phyloP scores from a whole-genome alignment of 2,113 vertebrate species.

The Charadrius vociferus region DNA sequence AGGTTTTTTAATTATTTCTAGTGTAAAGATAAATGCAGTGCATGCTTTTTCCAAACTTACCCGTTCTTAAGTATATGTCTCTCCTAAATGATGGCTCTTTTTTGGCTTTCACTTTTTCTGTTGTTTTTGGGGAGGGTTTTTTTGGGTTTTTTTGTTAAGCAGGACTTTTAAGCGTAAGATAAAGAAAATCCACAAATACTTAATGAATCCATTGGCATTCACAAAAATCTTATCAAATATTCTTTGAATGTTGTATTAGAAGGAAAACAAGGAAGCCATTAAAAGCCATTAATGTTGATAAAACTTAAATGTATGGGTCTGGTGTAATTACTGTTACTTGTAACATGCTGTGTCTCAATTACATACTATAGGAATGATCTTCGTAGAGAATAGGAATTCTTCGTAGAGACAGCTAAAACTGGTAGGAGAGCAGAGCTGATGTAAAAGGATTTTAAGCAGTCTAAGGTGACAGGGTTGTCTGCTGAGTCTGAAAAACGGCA shows the following conservation, averaged over 20 bases:
- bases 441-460: neutral
- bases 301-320: neutral
- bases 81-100: neutral
- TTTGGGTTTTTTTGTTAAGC: neutral
- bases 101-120: neutral
- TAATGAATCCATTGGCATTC: neutral
- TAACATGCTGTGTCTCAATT: neutral
- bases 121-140: no score
- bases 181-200: neutral
- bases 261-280: neutral
- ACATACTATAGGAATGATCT: rapidly evolving
- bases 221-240: neutral
- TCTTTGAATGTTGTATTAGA: neutral
- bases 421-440: neutral
- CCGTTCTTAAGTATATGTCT: neutral
- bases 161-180: neutral
- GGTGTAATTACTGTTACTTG: neutral
- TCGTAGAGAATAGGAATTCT: no score
- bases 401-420: neutral
- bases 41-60: neutral
- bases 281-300: neutral
- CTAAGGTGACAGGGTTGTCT: neutral
- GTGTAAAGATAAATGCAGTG: neutral
- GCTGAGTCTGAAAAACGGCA: constrained; percentile 11
- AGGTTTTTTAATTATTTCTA: neutral